phyloP scores from a whole-genome alignment of 2,113 vertebrate genomes.

The Hepsetus odoe region DNA sequence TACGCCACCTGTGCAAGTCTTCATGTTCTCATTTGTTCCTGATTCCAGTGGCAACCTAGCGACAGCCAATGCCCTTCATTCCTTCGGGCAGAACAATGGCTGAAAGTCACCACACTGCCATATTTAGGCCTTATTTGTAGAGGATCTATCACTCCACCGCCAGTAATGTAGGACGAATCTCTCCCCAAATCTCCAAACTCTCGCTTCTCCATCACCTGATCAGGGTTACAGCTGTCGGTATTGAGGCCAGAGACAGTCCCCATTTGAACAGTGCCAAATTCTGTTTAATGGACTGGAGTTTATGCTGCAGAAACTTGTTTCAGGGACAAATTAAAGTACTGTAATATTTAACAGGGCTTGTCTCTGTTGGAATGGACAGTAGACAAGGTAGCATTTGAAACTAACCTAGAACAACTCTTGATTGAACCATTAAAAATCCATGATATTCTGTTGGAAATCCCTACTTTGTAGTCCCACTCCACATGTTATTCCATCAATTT shows the following conservation, averaged over 20 bases:
- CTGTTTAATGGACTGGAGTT: neutral
- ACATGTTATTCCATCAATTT: too few relatives aligned
- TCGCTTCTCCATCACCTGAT: constrained; percentile 1
- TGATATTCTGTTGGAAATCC: too few relatives aligned
- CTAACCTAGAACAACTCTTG: neutral
- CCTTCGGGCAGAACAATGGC: neutral
- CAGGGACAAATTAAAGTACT: neutral
- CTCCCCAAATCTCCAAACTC: neutral
- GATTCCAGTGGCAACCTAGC: neutral
- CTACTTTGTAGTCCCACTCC: too few relatives aligned
- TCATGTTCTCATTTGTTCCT: neutral
- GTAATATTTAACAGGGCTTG: constrained; percentile 5
- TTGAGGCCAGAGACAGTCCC: neutral
- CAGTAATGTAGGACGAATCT: neutral
- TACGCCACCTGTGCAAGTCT: neutral
- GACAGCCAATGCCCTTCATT: neutral
- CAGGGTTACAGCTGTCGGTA: constrained; percentile 2
- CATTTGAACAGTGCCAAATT: too few relatives aligned
- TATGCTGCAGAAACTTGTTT: constrained; percentile 6
- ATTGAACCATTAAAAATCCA: too few relatives aligned
- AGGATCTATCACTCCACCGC: neutral
- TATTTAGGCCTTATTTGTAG: constrained; percentile 1
- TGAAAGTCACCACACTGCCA: constrained; percentile 2
- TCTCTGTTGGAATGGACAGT: neutral
- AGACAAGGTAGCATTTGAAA: neutral